phyloP scores from a whole-genome alignment of 2,888 invertebrate species.

The Andrena praecox region DNA sequence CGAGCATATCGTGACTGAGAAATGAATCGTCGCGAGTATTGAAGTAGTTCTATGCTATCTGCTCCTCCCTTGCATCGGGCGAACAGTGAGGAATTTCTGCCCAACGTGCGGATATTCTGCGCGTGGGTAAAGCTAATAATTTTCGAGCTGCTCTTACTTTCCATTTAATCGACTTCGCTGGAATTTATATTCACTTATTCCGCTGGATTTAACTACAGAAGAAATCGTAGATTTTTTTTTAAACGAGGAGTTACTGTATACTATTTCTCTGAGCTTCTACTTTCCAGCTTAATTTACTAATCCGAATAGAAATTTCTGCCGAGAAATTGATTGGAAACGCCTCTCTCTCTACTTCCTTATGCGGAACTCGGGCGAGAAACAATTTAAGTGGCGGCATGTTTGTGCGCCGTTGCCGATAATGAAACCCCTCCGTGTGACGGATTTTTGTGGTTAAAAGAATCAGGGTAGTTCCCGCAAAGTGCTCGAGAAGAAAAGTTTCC shows the following conservation, averaged over 20 bases:
- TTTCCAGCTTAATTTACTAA: no score
- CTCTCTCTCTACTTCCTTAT: not conserved
- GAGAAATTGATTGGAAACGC: not conserved
- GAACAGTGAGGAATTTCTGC: not conserved
- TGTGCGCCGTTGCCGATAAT: conserved; percentile 34
- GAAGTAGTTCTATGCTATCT: conserved; percentile 1
- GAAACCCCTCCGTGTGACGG: conserved; percentile 46
- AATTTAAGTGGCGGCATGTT: conserved; percentile 30
- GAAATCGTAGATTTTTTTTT: no score
- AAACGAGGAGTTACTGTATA: not conserved
- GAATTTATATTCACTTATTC: no score
- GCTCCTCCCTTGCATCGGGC: not conserved
- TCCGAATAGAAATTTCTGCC: not conserved
- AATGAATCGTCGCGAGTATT: conserved; percentile 19
- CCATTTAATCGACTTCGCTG: not conserved
- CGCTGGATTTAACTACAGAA: no score
- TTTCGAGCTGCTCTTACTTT: not conserved
- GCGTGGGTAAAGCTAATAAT: not conserved
- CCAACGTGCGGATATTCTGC: not conserved
- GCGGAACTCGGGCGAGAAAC: conserved; percentile 9
- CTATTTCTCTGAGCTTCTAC: not conserved
- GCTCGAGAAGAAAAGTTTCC: conserved; percentile 52
- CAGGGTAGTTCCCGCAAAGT: conserved; percentile 44
- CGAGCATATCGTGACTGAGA: conserved; percentile 7
- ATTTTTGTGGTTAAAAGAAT: conserved; percentile 52